Percentiles rank a stretch among this genome's conserved stretches.
These are phyloP conservation scores for Tromatobia lineatoria DNA, from an alignment of 2,888 invertebrate species.

Conservation along the genomic window DNA sequence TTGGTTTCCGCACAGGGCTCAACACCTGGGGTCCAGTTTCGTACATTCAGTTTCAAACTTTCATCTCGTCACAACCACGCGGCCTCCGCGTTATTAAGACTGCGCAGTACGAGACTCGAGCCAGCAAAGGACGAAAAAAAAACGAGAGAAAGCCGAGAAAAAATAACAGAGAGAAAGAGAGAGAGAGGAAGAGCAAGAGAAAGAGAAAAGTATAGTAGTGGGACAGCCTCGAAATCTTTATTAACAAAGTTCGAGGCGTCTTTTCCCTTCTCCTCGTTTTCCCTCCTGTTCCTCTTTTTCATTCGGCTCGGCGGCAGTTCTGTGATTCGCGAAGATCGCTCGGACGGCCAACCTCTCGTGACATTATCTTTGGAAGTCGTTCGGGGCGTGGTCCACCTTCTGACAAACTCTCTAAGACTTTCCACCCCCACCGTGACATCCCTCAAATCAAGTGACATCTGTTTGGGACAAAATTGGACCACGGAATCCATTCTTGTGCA, in stretches of 20 bases:
- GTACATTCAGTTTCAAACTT: constrained; percentile 83
- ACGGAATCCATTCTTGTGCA: not conserved
- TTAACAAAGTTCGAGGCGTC: constrained; percentile 66
- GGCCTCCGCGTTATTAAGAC: constrained; percentile 58
- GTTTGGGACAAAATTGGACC: constrained; percentile 7
- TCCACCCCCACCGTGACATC: not conserved
- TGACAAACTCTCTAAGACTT: not conserved
- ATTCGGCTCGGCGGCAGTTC: constrained; percentile 65
- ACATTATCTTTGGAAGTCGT: constrained; percentile 45
- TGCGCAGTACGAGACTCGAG: constrained; percentile 48
- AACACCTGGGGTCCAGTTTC: constrained; percentile 85
- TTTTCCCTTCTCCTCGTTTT: constrained; percentile 29
- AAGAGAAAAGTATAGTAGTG: too few relatives aligned
- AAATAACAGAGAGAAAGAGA: constrained; percentile 30
- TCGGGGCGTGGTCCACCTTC: constrained; percentile 31
- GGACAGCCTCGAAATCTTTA: constrained; percentile 66
- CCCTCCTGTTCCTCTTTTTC: constrained; percentile 21
- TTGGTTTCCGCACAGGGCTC: constrained; percentile 86
- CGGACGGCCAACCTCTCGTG: constrained; percentile 25
- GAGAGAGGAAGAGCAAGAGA: constrained; percentile 43
- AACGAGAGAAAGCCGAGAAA: constrained; percentile 20
- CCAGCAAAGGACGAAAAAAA: constrained; percentile 24
- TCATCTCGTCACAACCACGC: constrained; percentile 47
- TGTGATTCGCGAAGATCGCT: constrained; percentile 67
- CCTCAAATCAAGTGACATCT: constrained; percentile 18